Evolutionary conservation across 2,797 vertebrate species (phyloP).

Genomic region (Pseudochirops corinnae): DNA sequence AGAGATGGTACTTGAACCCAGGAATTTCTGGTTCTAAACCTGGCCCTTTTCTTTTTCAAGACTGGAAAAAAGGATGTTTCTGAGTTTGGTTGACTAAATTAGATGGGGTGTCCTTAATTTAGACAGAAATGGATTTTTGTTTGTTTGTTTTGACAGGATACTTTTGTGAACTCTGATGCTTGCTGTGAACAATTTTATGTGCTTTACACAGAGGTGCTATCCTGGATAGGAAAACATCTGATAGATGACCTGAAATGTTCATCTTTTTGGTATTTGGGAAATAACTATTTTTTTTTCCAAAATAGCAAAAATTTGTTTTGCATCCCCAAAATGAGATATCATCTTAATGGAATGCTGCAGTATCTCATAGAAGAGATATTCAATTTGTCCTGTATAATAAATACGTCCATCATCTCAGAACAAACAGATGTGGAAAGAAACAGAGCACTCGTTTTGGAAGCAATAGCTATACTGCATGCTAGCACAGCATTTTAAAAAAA

Average conservation of each 20-base stretch:
- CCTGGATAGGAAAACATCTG: not conserved
- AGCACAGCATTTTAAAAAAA: not conserved
- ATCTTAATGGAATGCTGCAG: not conserved
- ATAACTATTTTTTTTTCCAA: not conserved
- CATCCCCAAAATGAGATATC: not conserved
- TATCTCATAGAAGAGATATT: slow-evolving; percentile 1
- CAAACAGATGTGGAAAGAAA: slow-evolving; percentile 26
- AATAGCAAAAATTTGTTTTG: slow-evolving; percentile 42
- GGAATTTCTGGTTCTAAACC: not conserved
- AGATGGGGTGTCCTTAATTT: not conserved
- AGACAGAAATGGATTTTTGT: not conserved
- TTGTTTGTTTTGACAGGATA: not conserved
- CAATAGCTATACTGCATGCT: not conserved
- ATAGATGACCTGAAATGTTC: not conserved
- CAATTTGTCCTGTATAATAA: slow-evolving; percentile 32
- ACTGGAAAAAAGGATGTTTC: not conserved
- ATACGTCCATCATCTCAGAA: not conserved
- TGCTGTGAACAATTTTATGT: not conserved
- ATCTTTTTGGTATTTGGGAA: not conserved
- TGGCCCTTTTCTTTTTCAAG: not conserved
- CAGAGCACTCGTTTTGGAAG: slow-evolving; percentile 8
- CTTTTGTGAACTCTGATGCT: not conserved
- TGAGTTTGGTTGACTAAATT: not conserved
- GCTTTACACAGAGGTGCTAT: not conserved
- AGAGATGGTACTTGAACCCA: not conserved